Base-by-base conservation (phyloP, 2,113 vertebrate genomes). In the Brachionichthys hirsutus region DNA sequence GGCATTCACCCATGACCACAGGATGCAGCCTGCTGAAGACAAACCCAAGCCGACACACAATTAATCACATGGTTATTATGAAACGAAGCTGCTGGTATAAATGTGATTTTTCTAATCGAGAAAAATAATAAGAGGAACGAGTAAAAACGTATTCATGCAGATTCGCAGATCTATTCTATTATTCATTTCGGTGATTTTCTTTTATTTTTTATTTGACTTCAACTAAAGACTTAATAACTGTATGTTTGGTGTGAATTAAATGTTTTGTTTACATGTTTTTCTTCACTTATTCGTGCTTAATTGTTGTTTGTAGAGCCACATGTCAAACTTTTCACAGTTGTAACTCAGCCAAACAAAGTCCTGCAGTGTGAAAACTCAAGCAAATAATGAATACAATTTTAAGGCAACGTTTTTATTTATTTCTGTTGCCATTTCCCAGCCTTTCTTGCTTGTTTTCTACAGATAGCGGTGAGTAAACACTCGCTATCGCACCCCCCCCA, bases 251-350 rank as follows among this genome's bases (percentile, higher is more conserved):
- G n/a, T 50, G 11, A 35, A n/a, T 35, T 42, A 0, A 0, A 15
- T 3, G 1, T 6, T 13, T 36, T 40, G 12, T 38, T 22, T 13
- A 38, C 15, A 22, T 11, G 11, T 38, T 19, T 43, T 56, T 1
- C 4, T 67, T 53, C 0, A 17, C 20, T 24, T 1, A 36, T 14
- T 53, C 34, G 0, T 1, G 12, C 9, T 4, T 9, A 2, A 1
- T 30, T 46, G 2, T 35, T 17, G 12, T 13, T 43, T 70, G 14
- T 13, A 14, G 4, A 18, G 6, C 19, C 11, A 17, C 46, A 34
- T 2, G 9, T 54, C 54, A 74, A 69, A 81, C 55, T 72, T 62
- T 68, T 63, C 15, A 2, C 52, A 24, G 53, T 30, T 22, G 2
- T 19, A 20, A 48, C 49, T 56, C 18, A 40, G 49, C 19, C 45